Conservation (phyloP, 2,797 vertebrate species). For the Hylomyscus alleni region DNA sequence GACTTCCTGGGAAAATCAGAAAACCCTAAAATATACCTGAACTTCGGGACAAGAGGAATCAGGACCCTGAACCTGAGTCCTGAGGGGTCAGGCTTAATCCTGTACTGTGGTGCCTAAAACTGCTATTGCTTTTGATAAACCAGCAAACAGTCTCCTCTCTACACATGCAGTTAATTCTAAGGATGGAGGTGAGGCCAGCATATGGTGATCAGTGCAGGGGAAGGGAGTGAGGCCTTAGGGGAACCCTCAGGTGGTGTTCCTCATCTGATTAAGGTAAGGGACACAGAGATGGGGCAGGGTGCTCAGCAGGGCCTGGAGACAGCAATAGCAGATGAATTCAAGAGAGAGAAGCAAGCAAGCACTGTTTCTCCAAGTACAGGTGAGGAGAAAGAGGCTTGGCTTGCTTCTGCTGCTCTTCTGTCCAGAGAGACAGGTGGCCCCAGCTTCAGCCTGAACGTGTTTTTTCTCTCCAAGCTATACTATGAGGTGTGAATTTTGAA, state of each 20-base stretch:
- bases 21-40: not conserved
- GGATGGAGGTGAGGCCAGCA: not conserved
- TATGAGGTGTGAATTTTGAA: constrained; percentile 56
- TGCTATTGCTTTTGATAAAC: constrained; percentile 30
- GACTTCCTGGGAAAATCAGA: not conserved
- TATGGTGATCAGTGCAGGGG: not conserved
- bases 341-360: not conserved
- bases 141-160: not conserved
- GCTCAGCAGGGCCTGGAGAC: not conserved
- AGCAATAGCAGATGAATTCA: not conserved
- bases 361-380: not conserved
- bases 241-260: not conserved
- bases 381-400: not conserved
- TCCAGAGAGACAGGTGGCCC: not conserved
- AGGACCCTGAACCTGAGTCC: not conserved
- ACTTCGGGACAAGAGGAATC: not conserved
- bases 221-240: not conserved
- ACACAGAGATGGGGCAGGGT: not conserved
- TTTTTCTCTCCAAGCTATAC: not conserved
- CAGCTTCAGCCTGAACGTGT: not conserved
- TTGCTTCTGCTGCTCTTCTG: not conserved
- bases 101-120: not conserved
- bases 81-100: not conserved
- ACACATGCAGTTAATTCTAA: not conserved
- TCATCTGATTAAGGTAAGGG: not conserved